Evolutionary conservation across 2,888 invertebrate genomes (phyloP), one percentile per base, ranked within the genome.

Genomic region (Norana najaformis): DNA sequence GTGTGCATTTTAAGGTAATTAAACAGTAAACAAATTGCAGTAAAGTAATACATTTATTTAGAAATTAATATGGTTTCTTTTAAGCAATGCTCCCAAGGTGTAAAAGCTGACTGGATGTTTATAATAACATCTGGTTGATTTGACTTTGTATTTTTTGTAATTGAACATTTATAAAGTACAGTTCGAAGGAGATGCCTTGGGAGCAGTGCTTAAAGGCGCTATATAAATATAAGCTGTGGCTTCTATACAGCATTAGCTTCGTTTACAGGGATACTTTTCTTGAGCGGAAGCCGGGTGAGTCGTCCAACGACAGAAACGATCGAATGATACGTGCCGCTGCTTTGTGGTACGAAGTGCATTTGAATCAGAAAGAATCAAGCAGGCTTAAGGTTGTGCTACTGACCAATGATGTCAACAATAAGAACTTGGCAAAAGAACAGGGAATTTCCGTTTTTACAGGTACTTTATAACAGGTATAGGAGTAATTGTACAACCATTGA

Each of bases 301-400:
- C 96, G 36, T 95, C 96, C 88, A 98, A 98, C 95, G 98, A 98
- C 94, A 96, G 98, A 91, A 98, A 98, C 95, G 98, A 98, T 94
- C 95, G 98, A 93, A 97, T 98, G 18, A 98, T 99, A 92, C 96
- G 98, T 88, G 95, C 96, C 92, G 97, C 98, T 1, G 96, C 97
- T 0, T 95, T 96, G 35, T 99, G 98, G 98, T 98, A 98, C 93
- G 96, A 96, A 91, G 94, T 96, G 0, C 98, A 99, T 95, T 88
- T 92, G 88, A 90, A 91, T 30, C 23, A 30, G 53, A 38, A 37
- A 13, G 89, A 90, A 8, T 34, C 37, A 14, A 37, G 38, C 34
- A 88, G 91, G 2, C 90, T 97, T 0, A 96, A 96, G 91, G 96
- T 97, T 90, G 95, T 98, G 34, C 95, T 98, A 37, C 95, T 98